Percentiles rank a stretch among this genome's conserved stretches.
Evolutionary conservation across 2,888 invertebrate genomes (phyloP).

Genomic region (Eustalomyia histrio): DNA sequence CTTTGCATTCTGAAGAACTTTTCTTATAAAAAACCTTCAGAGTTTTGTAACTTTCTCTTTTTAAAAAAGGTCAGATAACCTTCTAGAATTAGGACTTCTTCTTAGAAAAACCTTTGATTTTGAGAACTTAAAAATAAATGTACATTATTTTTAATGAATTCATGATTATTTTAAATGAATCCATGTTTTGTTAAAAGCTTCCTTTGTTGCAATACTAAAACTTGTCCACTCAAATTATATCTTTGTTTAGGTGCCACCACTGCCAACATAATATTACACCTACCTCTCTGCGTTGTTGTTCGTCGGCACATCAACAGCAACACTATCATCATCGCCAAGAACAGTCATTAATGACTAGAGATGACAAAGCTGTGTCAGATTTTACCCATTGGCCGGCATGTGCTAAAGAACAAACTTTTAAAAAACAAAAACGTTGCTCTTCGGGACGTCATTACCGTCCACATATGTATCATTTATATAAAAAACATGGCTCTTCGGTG

Average conservation of each 20-base stretch:
- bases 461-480: constrained; percentile 55
- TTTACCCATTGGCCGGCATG: constrained; percentile 34
- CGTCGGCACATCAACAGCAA: constrained; percentile 58
- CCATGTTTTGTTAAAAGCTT: background rate
- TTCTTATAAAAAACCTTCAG: no score
- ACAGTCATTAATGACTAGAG: constrained; percentile 41
- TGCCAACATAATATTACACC: constrained; percentile 46
- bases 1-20: no score
- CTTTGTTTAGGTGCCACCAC: constrained; percentile 43
- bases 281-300: constrained; percentile 46
- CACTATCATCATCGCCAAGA: constrained; percentile 57
- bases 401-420: constrained; percentile 45
- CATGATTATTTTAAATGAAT: no score
- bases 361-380: constrained; percentile 49
- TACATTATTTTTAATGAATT: no score
- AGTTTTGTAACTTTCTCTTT: no score
- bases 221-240: no score
- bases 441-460: constrained; percentile 49
- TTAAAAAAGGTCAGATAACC: no score
- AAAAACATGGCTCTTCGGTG: constrained; percentile 54
- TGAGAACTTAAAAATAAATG: no score
- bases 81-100: no score
- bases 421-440: constrained; percentile 51
- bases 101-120: no score
- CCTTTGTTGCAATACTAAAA: background rate